Base-by-base conservation (phyloP, 2,888 invertebrate genomes). In the Leucoptera coffeella region DNA sequence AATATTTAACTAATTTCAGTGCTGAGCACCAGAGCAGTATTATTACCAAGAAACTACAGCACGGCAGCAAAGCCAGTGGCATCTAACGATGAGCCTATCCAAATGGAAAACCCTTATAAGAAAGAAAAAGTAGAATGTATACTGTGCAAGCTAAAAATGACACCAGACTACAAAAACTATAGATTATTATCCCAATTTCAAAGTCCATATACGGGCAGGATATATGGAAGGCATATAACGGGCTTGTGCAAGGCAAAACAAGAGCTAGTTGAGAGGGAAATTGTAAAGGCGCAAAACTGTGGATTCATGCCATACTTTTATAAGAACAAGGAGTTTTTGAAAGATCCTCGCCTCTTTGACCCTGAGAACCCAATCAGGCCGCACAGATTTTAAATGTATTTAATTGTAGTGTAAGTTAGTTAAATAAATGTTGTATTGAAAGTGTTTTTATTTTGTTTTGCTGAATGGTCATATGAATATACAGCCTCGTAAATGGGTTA, bases 161-260 rank as follows among this genome's bases (percentile, higher is more conserved):
- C 73, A 1, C 83, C 91, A 0, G 78, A 91, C 52, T 95, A 90
- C 47, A 96, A 95, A 59, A 99, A 99, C 58, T 80, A 84, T 1
- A 80, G 89, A 39, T 57, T 99, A 3, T 58, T 99, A 4, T 91
- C 93, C 0, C 96, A 97, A 52, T 99, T 99, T 56, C 87, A 96
- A 45, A 97, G 96, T 15, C 85, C 91, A 0, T 92, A 87, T 48
- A 96, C 97, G 0, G 97, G 97, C 1, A 75, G 84, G 36, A 79
- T 95, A 33, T 97, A 95, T 50, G 91, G 89, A 0, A 77, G 85
- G 28, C 89, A 96, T 42, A 88, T 97, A 22, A 99, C 97, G 4
- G 93, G 97, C 1, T 73, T 99, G 22, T 99, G 97, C 48, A 75
- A 78, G 45, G 50, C 61, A 5, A 90, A 92, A 50, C 94, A 96